Conservation (phyloP, 2,797 vertebrate species). For the Anisognathus igniventris region DNA sequence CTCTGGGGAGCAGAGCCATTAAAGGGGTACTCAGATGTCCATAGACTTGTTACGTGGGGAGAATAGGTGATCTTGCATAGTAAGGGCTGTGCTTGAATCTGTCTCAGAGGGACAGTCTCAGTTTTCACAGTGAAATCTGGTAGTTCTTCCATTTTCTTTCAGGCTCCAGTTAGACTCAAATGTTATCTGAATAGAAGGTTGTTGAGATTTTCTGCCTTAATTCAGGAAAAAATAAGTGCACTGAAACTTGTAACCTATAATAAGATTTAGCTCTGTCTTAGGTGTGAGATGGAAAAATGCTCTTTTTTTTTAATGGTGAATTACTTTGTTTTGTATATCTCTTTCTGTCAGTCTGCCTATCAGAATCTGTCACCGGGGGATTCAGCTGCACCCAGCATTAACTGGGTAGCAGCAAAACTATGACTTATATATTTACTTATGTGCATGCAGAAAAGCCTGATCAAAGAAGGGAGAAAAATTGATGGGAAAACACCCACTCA, state of each 20-base stretch:
- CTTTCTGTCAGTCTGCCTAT: slow-evolving; percentile 52
- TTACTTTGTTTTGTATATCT: slow-evolving; percentile 30
- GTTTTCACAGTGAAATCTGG: not conserved
- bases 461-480: slow-evolving; percentile 9
- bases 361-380: not conserved
- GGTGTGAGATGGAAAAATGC: not conserved
- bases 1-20: not conserved
- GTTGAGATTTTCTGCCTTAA: not conserved
- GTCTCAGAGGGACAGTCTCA: not conserved
- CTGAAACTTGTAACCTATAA: not conserved
- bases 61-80: not conserved
- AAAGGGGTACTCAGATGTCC: not conserved
- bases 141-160: not conserved
- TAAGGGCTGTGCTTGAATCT: not conserved
- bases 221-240: not conserved
- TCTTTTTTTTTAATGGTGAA: not conserved
- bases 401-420: slow-evolving; percentile 27
- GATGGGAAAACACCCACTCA: slow-evolving; percentile 57
- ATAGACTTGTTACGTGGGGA: not conserved
- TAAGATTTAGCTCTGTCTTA: slow-evolving; percentile 37
- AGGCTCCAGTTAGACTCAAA: not conserved
- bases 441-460: slow-evolving; percentile 24
- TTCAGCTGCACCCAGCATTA: slow-evolving; percentile 38
- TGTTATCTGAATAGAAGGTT: not conserved
- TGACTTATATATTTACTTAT: slow-evolving; percentile 50